Evolutionary conservation across 2,113 vertebrate species (phyloP).

Genomic region (Rhegmatorhina hoffmannsi): DNA sequence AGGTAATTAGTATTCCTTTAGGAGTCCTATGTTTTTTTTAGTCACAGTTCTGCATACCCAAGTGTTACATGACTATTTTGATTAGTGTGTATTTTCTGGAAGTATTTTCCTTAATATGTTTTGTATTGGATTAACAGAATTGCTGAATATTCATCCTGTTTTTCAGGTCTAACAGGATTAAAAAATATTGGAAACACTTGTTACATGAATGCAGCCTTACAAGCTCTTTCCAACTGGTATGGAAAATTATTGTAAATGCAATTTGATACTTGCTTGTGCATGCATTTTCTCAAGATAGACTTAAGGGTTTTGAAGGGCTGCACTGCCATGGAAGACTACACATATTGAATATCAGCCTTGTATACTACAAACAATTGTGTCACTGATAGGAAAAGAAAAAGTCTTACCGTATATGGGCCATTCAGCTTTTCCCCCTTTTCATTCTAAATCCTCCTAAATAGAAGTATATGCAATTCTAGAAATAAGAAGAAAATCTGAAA

Average conservation of each 20-base stretch:
- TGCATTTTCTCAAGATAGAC: background rate
- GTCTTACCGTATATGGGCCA: background rate
- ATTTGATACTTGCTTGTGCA: background rate
- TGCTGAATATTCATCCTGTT: constrained; percentile 18
- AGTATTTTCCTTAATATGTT: background rate
- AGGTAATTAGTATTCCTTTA: background rate
- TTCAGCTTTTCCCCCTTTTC: background rate
- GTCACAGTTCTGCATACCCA: background rate
- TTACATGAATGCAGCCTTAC: constrained; percentile 98
- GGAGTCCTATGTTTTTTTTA: background rate
- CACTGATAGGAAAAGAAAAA: background rate
- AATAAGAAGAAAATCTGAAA: background rate
- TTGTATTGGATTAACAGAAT: background rate
- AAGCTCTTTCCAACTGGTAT: constrained; percentile 98
- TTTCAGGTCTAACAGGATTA: constrained; percentile 91
- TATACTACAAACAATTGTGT: background rate
- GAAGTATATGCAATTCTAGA: background rate
- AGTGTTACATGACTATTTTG: background rate
- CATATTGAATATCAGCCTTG: background rate
- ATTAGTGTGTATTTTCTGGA: background rate
- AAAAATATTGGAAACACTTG: constrained; percentile 99
- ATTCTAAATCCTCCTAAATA: background rate
- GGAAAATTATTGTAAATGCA: background rate
- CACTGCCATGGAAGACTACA: background rate
- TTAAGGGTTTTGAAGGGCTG: background rate